Evolutionary conservation across 2,888 invertebrate species (phyloP).

Genomic region (Dasysyrphus tricinctus): DNA sequence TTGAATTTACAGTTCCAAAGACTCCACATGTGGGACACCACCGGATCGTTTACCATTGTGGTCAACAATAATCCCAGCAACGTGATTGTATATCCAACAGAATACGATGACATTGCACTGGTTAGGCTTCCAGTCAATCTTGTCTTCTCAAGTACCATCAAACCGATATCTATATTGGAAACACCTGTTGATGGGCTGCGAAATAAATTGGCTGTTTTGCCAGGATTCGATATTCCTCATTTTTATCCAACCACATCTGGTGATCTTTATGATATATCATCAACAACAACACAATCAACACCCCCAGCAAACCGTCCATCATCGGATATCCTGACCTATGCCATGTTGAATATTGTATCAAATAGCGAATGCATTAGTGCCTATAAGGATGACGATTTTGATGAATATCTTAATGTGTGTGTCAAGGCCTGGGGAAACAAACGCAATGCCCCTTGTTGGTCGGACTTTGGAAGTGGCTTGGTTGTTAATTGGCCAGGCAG

Average conservation of each 20-base stretch:
- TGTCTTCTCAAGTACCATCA: constrained; percentile 28
- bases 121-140: constrained; percentile 54
- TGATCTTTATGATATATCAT: no score
- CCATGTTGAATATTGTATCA: constrained; percentile 44
- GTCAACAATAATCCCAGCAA: constrained; percentile 28
- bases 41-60: constrained; percentile 25
- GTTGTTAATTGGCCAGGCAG: constrained; percentile 57
- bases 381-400: constrained; percentile 12
- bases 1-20: constrained; percentile 42
- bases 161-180: constrained; percentile 3
- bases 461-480: constrained; percentile 60
- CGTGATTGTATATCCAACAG: constrained; percentile 59
- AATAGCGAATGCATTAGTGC: constrained; percentile 35
- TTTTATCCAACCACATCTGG: background rate
- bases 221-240: constrained; percentile 49
- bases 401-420: constrained; percentile 65
- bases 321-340: constrained; percentile 27
- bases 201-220: constrained; percentile 57
- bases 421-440: constrained; percentile 50
- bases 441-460: constrained; percentile 33
- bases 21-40: background rate
- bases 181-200: background rate
- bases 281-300: no score
- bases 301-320: background rate
- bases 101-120: constrained; percentile 67